These are phyloP conservation scores for Synergus umbraculus DNA, from an alignment of 2,888 invertebrate species.

Conservation along the genomic window DNA sequence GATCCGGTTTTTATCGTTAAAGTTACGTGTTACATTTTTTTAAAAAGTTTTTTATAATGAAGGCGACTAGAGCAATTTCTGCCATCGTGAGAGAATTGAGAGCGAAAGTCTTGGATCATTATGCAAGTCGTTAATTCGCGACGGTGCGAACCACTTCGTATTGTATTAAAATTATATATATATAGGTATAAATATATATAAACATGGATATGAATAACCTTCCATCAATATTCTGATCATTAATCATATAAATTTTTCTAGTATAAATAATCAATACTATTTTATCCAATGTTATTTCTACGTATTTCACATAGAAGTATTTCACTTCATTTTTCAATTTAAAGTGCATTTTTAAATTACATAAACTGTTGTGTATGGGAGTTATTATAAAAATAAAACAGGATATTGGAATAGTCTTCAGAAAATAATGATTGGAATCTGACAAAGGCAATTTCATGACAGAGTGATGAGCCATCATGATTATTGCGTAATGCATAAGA, in stretches of 20 bases:
- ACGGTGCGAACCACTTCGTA: neutral
- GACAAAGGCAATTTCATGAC: constrained; percentile 8
- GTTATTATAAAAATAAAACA: neutral
- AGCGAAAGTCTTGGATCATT: constrained; percentile 53
- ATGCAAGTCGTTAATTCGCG: constrained; percentile 48
- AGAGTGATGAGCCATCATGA: neutral
- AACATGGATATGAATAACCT: neutral
- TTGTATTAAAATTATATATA: neutral
- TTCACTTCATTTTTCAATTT: neutral
- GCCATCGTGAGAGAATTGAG: constrained; percentile 21
- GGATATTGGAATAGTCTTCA: neutral
- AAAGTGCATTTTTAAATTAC: neutral
- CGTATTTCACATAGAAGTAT: too few species aligned
- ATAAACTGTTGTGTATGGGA: neutral
- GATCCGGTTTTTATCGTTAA: neutral
- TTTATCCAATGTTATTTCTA: too few species aligned
- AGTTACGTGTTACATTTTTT: neutral
- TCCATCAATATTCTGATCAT: neutral
- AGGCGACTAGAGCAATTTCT: neutral
- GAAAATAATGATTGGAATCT: neutral
- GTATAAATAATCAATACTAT: neutral
- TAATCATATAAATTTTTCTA: neutral
- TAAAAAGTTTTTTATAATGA: neutral
- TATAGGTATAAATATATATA: too few species aligned
- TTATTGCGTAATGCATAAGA: constrained; percentile 9